Evolutionary conservation across 2,888 invertebrate genomes (phyloP).

Genomic region (Isoperla grammatica): DNA sequence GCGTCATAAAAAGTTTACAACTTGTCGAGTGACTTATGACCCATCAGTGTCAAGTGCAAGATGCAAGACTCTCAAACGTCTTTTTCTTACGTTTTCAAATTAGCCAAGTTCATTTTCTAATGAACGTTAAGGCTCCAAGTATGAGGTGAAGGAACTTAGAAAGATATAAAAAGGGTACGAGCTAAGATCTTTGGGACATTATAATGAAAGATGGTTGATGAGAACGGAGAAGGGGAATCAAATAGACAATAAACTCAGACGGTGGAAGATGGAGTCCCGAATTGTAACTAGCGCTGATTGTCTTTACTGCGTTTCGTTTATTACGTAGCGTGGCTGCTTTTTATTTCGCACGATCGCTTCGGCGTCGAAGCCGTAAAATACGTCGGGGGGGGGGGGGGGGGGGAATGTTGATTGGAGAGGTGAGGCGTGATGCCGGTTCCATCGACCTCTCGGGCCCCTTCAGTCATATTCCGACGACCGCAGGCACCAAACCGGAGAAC

Average conservation of each 20-base stretch:
- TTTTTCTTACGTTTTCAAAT: too few relatives aligned
- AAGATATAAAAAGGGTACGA: not conserved
- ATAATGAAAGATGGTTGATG: not conserved
- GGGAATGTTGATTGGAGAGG: slow-evolving; percentile 13
- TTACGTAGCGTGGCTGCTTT: slow-evolving; percentile 12
- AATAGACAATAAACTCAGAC: not conserved
- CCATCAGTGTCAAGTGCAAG: too few relatives aligned
- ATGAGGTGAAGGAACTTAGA: too few relatives aligned
- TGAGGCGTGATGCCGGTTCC: not conserved
- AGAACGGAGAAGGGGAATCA: slow-evolving; percentile 3
- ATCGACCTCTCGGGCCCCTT: too few relatives aligned
- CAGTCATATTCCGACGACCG: too few relatives aligned
- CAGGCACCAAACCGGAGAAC: too few relatives aligned
- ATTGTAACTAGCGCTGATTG: slow-evolving; percentile 16
- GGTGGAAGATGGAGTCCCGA: slow-evolving; percentile 1
- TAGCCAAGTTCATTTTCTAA: too few relatives aligned
- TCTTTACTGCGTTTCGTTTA: slow-evolving; percentile 22
- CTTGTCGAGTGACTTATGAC: too few relatives aligned
- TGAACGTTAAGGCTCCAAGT: too few relatives aligned
- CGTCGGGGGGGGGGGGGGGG: not conserved
- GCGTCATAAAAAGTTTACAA: too few relatives aligned
- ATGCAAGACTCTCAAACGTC: too few relatives aligned
- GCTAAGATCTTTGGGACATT: not conserved
- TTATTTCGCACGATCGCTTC: slow-evolving; percentile 20
- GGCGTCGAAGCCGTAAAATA: slow-evolving; percentile 8